These are phyloP conservation scores for Bubo blakistoni DNA, from an alignment of 2,113 vertebrate genomes.

Conservation along the genomic window DNA sequence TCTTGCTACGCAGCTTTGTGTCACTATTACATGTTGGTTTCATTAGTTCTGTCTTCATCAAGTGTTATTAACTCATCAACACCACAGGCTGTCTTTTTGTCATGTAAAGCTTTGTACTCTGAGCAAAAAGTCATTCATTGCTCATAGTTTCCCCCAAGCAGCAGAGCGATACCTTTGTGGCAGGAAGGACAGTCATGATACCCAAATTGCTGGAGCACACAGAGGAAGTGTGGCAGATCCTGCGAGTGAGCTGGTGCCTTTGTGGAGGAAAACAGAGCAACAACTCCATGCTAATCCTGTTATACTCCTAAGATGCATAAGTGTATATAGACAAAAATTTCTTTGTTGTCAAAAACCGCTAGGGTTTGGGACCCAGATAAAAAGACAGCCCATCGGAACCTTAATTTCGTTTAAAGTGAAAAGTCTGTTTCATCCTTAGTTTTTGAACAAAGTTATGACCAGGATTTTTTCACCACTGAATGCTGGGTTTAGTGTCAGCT, in stretches of 20 bases:
- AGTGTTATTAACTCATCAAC: conserved; percentile 6
- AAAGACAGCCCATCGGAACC: not conserved
- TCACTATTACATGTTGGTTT: not conserved
- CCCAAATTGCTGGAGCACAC: not conserved
- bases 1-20: not conserved
- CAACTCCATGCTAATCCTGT: not conserved
- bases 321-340: not conserved
- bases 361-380: not conserved
- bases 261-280: not conserved
- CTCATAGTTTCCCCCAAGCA: not conserved
- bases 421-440: not conserved
- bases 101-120: not conserved
- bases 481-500: not conserved
- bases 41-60: conserved; percentile 18
- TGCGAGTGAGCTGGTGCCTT: not conserved
- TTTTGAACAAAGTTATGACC: not conserved
- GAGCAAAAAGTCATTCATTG: not conserved
- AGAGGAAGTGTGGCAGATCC: not conserved
- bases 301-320: not conserved
- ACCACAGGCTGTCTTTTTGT: conserved; percentile 10
- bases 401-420: not conserved
- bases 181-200: not conserved
- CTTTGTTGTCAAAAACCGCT: not conserved
- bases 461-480: not conserved
- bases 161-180: not conserved